Evolutionary conservation across 1,140 invertebrate species (phyloP), one percentile per base, ranked within the genome.

Genomic region (Choristoneura fumiferana): DNA sequence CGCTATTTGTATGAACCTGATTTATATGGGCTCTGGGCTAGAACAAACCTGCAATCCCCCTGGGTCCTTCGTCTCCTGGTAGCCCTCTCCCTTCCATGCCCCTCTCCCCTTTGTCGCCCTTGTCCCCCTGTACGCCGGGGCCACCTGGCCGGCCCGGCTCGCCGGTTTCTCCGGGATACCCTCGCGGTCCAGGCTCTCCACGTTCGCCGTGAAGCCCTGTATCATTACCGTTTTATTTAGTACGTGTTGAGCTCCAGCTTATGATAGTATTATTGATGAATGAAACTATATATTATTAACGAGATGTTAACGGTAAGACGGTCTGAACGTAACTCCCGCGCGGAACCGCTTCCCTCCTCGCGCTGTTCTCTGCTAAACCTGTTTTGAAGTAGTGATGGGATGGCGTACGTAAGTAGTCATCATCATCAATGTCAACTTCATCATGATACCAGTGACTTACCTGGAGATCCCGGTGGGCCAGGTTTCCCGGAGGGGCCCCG

Each of bases 81-180:
- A 92, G 63, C 0, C 94, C 94, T 35, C 93, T 68, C 1, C 94
- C 94, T 78, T 94, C 92, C 0, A 84, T 79, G 0, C 95, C 94
- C 76, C 92, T 77, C 5, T 95, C 94, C 0, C 95, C 95, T 71
- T 94, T 94, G 54, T 95, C 94, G 0, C 94, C 95, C 64, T 92
- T 90, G 68, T 93, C 91, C 0, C 94, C 94, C 39, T 83, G 67
- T 6, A 73, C 66, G 5, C 94, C 94, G 8, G 84, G 75, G 9
- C 80, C 84, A 15, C 94, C 94, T 6, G 89, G 80, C 10, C 86
- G 79, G 2, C 93, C 94, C 15, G 90, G 79, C 8, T 91, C 87
- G 13, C 94, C 94, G 0, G 91, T 89, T 52, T 93, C 85, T 12
- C 94, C 94, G 2, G 92, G 89, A 63, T 93, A 93, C 12, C 95